Percentiles rank a stretch among this genome's conserved stretches.
Conservation (phyloP, 2,113 vertebrate genomes). For the Phycodurus eques region DNA sequence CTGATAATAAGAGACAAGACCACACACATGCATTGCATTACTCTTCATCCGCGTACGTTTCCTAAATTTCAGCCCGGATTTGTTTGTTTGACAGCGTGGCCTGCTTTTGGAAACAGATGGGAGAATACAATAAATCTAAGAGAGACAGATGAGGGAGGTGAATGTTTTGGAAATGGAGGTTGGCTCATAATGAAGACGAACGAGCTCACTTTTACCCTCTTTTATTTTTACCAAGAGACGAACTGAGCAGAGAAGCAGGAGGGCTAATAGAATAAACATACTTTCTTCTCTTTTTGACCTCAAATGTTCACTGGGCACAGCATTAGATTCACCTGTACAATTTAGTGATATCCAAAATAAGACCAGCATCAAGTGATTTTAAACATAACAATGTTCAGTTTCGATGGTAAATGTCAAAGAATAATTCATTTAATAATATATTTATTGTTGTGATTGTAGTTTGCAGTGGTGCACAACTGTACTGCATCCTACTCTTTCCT, state of each 20-base stretch:
- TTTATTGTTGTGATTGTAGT: not conserved
- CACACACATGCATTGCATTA: constrained; percentile 20
- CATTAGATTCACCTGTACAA: not conserved
- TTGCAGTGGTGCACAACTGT: not conserved
- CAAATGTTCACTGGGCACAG: not conserved
- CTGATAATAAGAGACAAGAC: constrained; percentile 30
- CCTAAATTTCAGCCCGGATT: constrained; percentile 13
- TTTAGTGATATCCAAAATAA: not conserved
- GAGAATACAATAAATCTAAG: constrained; percentile 29
- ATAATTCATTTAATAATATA: not conserved
- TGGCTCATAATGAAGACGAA: constrained; percentile 53
- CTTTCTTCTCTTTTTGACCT: not conserved
- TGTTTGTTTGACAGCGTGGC: constrained; percentile 2
- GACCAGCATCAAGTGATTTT: not conserved
- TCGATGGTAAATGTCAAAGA: not conserved
- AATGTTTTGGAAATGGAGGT: constrained; percentile 26
- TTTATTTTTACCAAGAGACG: not conserved
- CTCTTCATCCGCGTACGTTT: not conserved
- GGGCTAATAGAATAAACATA: constrained; percentile 2
- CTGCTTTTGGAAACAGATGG: constrained; percentile 11
- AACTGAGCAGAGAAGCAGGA: constrained; percentile 8
- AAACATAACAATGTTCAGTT: not conserved
- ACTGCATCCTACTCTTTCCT: not conserved
- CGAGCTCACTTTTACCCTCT: constrained; percentile 19
- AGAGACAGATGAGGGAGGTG: constrained; percentile 33